A percentile compares a stretch with the other conserved stretches of the same genome.
These are phyloP conservation scores for Pomacea maculata DNA, from an alignment of 1,140 invertebrate species.

Conservation along the genomic window DNA sequence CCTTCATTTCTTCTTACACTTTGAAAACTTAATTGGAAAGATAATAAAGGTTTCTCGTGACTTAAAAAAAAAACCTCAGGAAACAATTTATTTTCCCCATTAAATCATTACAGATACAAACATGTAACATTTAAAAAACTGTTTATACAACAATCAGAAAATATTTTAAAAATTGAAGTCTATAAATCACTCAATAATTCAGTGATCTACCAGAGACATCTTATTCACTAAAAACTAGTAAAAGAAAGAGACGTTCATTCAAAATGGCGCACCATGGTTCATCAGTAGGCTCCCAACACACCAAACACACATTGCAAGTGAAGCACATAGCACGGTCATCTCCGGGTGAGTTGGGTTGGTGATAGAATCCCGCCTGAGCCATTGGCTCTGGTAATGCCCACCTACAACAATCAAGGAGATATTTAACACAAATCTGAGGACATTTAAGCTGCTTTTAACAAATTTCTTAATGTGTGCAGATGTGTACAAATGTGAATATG, in stretches of 20 bases:
- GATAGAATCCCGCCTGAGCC: slow-evolving; percentile 95
- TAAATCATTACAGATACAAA: too few species aligned
- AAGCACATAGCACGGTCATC: slow-evolving; percentile 96
- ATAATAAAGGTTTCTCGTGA: too few species aligned
- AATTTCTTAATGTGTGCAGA: background rate
- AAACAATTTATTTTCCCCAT: background rate
- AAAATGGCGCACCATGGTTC: slow-evolving; percentile 77
- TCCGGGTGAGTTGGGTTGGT: slow-evolving; percentile 86
- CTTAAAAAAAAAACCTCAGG: background rate
- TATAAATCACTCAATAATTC: too few species aligned
- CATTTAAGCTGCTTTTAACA: background rate
- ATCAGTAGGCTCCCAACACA: slow-evolving; percentile 95
- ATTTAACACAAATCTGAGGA: background rate
- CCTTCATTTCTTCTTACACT: background rate
- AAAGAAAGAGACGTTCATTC: too few species aligned
- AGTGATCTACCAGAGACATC: too few species aligned
- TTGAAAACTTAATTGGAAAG: background rate
- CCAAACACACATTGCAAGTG: slow-evolving; percentile 89
- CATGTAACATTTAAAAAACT: background rate
- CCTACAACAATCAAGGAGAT: slow-evolving; percentile 67
- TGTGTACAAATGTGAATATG: too few species aligned
- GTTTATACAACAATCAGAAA: background rate
- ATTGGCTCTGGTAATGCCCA: slow-evolving; percentile 94
- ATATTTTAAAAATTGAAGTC: too few species aligned
- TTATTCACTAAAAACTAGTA: too few species aligned